Base-by-base conservation (phyloP, 2,113 vertebrate genomes). In the Oryzias celebensis region DNA sequence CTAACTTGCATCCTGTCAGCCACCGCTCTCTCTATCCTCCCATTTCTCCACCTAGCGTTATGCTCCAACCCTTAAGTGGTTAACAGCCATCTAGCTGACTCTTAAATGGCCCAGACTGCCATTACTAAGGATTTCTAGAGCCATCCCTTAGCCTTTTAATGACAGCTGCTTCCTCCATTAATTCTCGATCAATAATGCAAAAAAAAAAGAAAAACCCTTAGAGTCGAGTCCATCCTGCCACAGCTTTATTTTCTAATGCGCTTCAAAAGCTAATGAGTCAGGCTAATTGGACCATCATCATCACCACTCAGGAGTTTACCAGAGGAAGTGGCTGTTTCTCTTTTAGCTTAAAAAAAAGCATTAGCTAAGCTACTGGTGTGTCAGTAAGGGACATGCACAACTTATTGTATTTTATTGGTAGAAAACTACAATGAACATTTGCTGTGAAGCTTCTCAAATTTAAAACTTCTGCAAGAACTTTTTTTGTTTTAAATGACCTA, bases 131-230 rank as follows among this genome's bases (percentile, higher is more conserved):
- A 71, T 80, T 86, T 84, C 75, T 81, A 71, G 62, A 82, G 64
- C 64, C 83, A 80, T 80, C 74, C 66, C 66, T 77, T 84, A 73
- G 18, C 73, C 85, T 85, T 70, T 81, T 84, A 87, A 83, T 80
- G 86, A 89, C 84, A 81, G 79, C 84, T 80, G 80, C 77, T 87
- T 89, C 88, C 86, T 82, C 81, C 86, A 89, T 87, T 89, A 88
- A 89, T 89, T 81, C 81, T 75, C 74, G 78, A 90, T 88, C 86
- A 87, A 90, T 90, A 88, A 88, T 84, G 83, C 80, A 86, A 78
- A 62, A 57, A 57, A 44, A 55, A 23, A 45, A 54, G 20, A 42
- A 43, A 87, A 83, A 85, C 78, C 77, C 81, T 79, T 80, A 84
- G 75, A 76, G 71, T 52, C 4, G 18, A 60, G 81, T 77, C 86